phyloP scores from a whole-genome alignment of 2,888 invertebrate species.

The Cerceris rybyensis region DNA sequence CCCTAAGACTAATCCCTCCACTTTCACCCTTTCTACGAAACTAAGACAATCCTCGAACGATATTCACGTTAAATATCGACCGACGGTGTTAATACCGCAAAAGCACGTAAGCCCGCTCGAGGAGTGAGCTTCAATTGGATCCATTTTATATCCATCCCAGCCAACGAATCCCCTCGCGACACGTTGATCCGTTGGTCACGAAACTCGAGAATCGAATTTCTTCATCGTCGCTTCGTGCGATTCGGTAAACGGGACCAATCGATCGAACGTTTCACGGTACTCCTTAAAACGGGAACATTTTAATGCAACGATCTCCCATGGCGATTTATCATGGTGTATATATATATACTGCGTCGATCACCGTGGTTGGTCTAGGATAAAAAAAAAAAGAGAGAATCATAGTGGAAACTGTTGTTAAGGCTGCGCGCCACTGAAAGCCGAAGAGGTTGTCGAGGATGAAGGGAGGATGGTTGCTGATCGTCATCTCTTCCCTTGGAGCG shows the following conservation, averaged over 20 bases:
- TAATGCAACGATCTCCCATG: constrained; percentile 24
- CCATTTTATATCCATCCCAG: too few relatives aligned
- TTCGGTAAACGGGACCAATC: background rate
- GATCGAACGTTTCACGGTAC: background rate
- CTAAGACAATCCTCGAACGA: too few relatives aligned
- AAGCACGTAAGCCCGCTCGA: too few relatives aligned
- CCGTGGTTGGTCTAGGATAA: constrained; percentile 42
- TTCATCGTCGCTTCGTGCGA: background rate
- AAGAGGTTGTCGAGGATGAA: constrained; percentile 27
- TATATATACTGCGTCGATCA: constrained; percentile 24
- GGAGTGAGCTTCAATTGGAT: too few relatives aligned
- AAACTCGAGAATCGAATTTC: constrained; percentile 21
- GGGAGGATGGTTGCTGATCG: constrained; percentile 55
- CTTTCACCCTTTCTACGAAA: too few relatives aligned
- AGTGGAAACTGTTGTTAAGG: constrained; percentile 64
- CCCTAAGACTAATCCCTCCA: too few relatives aligned
- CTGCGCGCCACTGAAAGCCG: constrained; percentile 51
- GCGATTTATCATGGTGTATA: constrained; percentile 9
- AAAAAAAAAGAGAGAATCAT: constrained; percentile 31
- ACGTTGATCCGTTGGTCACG: too few relatives aligned
- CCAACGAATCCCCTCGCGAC: too few relatives aligned
- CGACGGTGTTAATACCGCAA: too few relatives aligned
- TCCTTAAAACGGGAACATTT: constrained; percentile 14
- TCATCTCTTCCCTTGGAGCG: constrained; percentile 52
- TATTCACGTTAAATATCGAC: too few relatives aligned